A percentile compares a stretch with the other conserved stretches of the same genome.
Conservation (phyloP, 2,888 invertebrate species). For the Silvanus unidentatus region DNA sequence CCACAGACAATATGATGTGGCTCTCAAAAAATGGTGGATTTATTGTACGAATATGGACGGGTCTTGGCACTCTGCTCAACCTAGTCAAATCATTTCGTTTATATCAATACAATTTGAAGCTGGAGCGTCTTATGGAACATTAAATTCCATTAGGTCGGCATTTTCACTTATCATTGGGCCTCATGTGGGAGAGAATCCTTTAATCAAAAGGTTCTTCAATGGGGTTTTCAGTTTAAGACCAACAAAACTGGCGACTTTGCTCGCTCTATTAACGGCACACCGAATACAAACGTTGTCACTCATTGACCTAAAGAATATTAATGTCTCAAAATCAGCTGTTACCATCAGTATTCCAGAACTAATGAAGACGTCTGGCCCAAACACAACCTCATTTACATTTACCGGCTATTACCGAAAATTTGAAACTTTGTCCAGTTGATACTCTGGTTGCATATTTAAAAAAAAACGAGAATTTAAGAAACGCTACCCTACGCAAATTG, state of each 20-base stretch:
- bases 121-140: neutral
- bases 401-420: too few relatives aligned
- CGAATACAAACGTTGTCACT: conserved; percentile 1
- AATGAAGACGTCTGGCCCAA: conserved; percentile 5
- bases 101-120: neutral
- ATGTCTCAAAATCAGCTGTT: conserved; percentile 3
- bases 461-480: neutral
- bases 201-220: conserved; percentile 2
- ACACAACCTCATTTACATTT: neutral
- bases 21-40: neutral
- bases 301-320: too few relatives aligned
- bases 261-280: conserved; percentile 1
- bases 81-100: neutral
- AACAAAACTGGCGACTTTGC: neutral
- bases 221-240: neutral
- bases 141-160: neutral
- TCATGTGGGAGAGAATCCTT: neutral
- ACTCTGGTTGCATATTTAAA: neutral
- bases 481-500: neutral
- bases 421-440: too few relatives aligned
- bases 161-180: neutral
- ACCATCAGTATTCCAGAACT: conserved; percentile 3
- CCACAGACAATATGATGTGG: neutral
- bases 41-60: neutral
- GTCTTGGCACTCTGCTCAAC: neutral